Percentiles rank a stretch among this genome's conserved stretches.
Conservation (phyloP, 1,140 invertebrate species). For the Zophobas morio region DNA sequence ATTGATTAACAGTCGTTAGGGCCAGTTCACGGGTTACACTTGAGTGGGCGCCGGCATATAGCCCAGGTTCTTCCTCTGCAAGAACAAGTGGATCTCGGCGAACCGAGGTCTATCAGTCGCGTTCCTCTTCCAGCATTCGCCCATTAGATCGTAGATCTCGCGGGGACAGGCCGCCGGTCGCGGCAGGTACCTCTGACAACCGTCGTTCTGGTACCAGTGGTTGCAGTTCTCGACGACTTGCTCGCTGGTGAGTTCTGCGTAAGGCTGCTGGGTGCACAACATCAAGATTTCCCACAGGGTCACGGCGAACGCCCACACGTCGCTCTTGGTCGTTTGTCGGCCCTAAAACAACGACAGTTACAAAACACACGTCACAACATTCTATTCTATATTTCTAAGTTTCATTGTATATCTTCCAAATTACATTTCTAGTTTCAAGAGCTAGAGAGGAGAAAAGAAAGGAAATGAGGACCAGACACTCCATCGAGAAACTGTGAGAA, state of each 20-base stretch:
- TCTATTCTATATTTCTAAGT: background rate
- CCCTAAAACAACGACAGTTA: constrained; percentile 71
- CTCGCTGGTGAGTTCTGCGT: constrained; percentile 81
- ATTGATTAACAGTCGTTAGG: constrained; percentile 4
- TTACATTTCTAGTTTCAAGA: no score
- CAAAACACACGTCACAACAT: background rate
- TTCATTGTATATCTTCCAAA: no score
- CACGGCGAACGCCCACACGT: constrained; percentile 86
- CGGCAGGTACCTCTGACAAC: constrained; percentile 76
- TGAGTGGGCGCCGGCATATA: constrained; percentile 72
- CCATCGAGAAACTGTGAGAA: no score
- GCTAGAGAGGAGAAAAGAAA: no score
- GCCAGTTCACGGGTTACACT: constrained; percentile 42
- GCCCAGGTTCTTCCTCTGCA: constrained; percentile 87
- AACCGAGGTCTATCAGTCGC: constrained; percentile 87
- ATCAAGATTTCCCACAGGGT: constrained; percentile 86
- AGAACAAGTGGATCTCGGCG: constrained; percentile 88
- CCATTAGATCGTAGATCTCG: constrained; percentile 91
- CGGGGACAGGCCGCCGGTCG: constrained; percentile 86
- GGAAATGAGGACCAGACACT: no score
- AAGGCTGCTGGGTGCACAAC: constrained; percentile 80
- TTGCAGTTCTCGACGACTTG: constrained; percentile 84
- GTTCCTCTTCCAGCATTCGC: constrained; percentile 90
- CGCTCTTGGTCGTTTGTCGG: constrained; percentile 79
- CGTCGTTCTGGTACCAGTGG: constrained; percentile 74